Evolutionary conservation across 2,797 vertebrate species (phyloP), one percentile per base, ranked within the genome.

Genomic region (Eulemur albifrons): DNA sequence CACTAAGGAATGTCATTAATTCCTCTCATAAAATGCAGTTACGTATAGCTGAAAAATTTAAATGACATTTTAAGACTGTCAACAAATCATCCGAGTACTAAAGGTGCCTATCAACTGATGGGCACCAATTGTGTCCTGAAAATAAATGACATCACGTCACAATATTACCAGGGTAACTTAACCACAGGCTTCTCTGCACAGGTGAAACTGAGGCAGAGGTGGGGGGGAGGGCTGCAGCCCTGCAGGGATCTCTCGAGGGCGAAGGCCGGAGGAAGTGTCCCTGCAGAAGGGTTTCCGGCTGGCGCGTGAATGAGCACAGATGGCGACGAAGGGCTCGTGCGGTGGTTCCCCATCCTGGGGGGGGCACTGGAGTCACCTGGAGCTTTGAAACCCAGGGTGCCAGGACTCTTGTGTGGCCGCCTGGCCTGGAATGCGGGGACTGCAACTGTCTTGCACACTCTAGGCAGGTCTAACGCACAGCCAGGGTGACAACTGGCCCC

Each of bases 281-380:
- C 30, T 23, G 1, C 27, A 10, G 21, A 7, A 50, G 30, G 18
- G 13, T 7, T 25, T 27, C 4, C 8, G 17, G 4, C 9, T 7
- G 30, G 12, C 7, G 8, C 3, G 12, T 40, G 63, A 35, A 10
- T 12, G 38, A 14, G 20, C 27, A 12, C 9, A 9, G 9, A 0
- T 0, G 2, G 23, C 50, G 13, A 1, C n/a, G 0, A 5, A 7
- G 25, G 43, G 5, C 14, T 0, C 0, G 11, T 15, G 8, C 3
- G 15, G 45, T 9, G 1, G 21, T 61, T 2, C n/a, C 30, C 32
- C n/a, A 1, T 7, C n/a, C 1, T 5, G 1, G 8, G 8, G 5
- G 6, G 45, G 12, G 5, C 0, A 5, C 11, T 0, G 9, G 4
- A 1, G 3, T 30, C n/a, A 0, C 6, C 1, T 0, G 15, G 21